Evolutionary conservation across 2,113 vertebrate species (phyloP).

Genomic region (Tapirus terrestris): DNA sequence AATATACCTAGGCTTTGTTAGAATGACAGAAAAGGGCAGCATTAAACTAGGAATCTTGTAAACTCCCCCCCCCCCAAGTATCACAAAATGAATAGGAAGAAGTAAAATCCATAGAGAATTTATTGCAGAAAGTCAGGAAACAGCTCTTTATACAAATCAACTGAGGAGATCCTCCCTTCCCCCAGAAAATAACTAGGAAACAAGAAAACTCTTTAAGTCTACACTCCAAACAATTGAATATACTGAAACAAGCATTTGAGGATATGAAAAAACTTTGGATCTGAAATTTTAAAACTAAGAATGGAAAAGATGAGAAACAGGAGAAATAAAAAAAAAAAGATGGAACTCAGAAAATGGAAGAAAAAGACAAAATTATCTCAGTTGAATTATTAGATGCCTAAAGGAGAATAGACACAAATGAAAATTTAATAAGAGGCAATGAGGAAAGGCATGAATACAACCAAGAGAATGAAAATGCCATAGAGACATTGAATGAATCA

Average conservation of each 20-base stretch:
- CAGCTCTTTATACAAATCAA: not conserved
- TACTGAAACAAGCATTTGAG: not conserved
- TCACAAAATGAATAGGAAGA: not conserved
- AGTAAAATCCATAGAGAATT: not conserved
- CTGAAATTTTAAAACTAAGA: not conserved
- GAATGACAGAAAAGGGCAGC: not conserved
- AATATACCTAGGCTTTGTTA: not conserved
- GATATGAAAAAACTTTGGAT: not conserved
- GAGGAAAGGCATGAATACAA: not conserved
- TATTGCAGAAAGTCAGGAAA: not conserved
- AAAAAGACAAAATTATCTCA: not conserved
- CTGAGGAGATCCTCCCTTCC: not conserved
- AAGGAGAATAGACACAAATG: not conserved
- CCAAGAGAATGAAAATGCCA: not conserved
- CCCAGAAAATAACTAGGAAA: not conserved
- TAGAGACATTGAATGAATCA: not conserved
- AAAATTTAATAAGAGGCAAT: not conserved
- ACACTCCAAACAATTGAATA: not conserved
- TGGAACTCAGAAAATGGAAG: not conserved
- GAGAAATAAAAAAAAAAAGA: not conserved
- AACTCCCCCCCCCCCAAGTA: not conserved
- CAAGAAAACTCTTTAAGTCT: not conserved
- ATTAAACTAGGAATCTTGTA: not conserved
- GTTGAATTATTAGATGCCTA: not conserved
- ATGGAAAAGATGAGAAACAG: not conserved